These are phyloP conservation scores for Gallinago stenura DNA, from an alignment of 2,797 vertebrate species.

Conservation along the genomic window DNA sequence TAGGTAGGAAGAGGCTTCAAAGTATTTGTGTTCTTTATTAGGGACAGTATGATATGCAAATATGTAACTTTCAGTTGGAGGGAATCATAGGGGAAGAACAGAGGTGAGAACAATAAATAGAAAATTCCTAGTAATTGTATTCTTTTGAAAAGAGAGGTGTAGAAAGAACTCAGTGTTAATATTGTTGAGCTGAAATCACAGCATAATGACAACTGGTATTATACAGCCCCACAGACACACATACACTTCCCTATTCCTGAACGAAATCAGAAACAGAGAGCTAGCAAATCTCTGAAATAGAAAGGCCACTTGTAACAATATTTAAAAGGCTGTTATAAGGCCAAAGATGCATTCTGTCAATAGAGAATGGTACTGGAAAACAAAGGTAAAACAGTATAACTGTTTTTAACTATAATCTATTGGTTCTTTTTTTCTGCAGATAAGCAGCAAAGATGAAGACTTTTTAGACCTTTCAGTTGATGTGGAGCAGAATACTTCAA, in stretches of 20 bases:
- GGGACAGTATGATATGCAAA: neutral
- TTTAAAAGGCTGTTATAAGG: neutral
- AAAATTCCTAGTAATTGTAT: neutral
- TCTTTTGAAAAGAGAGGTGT: neutral
- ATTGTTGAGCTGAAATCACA: neutral
- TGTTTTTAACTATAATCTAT: neutral
- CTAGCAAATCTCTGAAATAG: neutral
- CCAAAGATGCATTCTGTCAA: neutral
- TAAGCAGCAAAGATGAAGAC: slow-evolving; percentile 89
- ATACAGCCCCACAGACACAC: neutral
- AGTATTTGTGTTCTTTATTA: neutral
- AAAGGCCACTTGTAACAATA: neutral
- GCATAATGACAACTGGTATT: neutral
- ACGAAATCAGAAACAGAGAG: neutral
- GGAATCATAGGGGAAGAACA: neutral
- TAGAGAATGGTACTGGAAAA: neutral
- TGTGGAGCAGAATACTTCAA: slow-evolving; percentile 88
- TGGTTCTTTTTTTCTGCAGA: slow-evolving; percentile 67
- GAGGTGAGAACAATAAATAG: neutral
- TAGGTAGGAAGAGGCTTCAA: neutral
- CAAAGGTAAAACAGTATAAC: neutral
- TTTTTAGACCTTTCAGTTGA: slow-evolving; percentile 89
- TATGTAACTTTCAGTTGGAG: neutral
- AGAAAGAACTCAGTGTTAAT: neutral
- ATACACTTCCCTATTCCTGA: neutral